Evolutionary conservation across 2,888 invertebrate species (phyloP).

Genomic region (Odontothrips loti): DNA sequence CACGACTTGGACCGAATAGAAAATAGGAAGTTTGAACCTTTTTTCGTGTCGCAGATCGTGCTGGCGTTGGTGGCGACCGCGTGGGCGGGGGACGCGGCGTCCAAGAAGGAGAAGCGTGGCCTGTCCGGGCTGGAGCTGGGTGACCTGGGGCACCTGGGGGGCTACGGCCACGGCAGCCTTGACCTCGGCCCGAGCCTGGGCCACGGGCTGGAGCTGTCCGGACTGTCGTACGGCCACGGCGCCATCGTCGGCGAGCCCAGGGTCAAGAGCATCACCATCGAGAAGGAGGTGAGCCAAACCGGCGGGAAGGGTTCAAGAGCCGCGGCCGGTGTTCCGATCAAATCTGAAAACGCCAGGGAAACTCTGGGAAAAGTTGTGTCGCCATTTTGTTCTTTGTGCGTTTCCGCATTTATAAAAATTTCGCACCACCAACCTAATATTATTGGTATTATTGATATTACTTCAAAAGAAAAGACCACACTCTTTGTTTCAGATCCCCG

Average conservation of each 20-base stretch:
- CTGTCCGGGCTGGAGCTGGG: neutral
- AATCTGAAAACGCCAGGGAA: neutral
- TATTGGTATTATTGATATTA: too few species aligned
- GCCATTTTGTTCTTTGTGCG: neutral
- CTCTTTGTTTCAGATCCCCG: neutral
- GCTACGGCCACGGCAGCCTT: slow-evolving; percentile 17
- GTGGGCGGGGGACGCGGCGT: neutral
- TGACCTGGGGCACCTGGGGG: neutral
- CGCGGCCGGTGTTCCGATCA: too few species aligned
- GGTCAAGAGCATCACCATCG: slow-evolving; percentile 21
- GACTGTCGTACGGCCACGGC: slow-evolving; percentile 13
- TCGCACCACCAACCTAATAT: too few species aligned
- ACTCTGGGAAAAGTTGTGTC: neutral
- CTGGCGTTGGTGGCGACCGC: neutral
- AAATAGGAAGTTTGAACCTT: too few species aligned
- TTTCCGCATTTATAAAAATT: neutral
- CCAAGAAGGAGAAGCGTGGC: neutral
- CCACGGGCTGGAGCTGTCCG: slow-evolving; percentile 3
- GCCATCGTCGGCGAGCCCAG: slow-evolving; percentile 16
- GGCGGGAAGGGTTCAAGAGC: neutral
- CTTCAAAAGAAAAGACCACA: too few species aligned
- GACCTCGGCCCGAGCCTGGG: slow-evolving; percentile 2
- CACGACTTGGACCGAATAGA: too few species aligned
- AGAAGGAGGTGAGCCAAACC: neutral
- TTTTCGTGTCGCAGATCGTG: neutral